Conservation (phyloP, 1,140 invertebrate species). For the Cherax destructor region DNA sequence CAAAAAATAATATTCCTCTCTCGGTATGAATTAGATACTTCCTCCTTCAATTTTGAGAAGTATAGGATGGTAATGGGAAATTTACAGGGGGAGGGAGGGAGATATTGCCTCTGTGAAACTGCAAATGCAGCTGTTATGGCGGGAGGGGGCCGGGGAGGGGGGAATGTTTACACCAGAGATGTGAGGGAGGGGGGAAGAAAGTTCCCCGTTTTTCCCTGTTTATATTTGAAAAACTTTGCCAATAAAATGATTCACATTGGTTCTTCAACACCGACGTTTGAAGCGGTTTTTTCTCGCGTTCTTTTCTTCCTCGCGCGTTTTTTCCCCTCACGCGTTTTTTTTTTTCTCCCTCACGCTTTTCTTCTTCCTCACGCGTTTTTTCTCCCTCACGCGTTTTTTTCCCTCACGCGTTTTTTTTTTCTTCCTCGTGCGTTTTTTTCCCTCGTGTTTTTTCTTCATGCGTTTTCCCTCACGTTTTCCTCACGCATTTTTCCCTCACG, state of each 20-base stretch:
- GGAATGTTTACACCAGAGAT: background rate
- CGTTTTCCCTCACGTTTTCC: no score
- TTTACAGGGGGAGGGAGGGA: background rate
- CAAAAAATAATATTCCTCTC: background rate
- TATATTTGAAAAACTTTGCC: background rate
- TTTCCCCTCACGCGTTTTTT: no score
- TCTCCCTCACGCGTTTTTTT: no score
- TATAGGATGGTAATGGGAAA: background rate
- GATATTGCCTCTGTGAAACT: background rate
- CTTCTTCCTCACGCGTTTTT: no score
- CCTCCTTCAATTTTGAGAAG: background rate
- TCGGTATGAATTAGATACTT: background rate
- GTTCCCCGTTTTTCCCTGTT: background rate
- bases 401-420: no score
- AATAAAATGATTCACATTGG: background rate
- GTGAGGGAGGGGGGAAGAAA: background rate
- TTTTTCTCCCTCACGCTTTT: no score
- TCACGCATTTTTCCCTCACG: no score
- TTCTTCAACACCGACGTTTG: background rate
- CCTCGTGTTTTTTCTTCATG: no score
- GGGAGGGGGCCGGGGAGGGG: background rate
- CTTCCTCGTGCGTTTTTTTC: no score
- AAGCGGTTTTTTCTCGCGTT: background rate
- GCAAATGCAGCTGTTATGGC: background rate
- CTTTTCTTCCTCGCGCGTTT: background rate